A percentile compares a stretch with the other conserved stretches of the same genome.
Conservation (phyloP, 2,888 invertebrate species). For the Drosophila dives region DNA sequence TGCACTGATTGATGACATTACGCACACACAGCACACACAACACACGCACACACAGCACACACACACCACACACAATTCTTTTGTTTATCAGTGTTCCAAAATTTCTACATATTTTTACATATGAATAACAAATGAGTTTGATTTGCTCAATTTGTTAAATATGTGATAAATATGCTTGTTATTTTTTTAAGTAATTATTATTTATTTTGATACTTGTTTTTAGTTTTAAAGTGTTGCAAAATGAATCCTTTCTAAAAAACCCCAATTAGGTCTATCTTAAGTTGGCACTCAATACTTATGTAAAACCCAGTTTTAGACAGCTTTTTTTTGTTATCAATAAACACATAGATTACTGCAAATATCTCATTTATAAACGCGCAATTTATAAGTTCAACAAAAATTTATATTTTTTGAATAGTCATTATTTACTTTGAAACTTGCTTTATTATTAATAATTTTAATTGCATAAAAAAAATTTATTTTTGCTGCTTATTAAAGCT, state of each 20-base stretch:
- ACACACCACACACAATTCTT: conserved; percentile 5
- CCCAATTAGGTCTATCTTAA: too few species aligned
- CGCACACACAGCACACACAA: conserved; percentile 14
- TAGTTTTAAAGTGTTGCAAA: too few species aligned
- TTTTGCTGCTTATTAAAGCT: not conserved
- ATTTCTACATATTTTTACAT: conserved; percentile 2
- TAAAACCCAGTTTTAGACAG: too few species aligned
- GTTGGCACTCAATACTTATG: too few species aligned
- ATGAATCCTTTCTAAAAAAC: too few species aligned
- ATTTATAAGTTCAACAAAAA: not conserved
- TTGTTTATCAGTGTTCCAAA: not conserved
- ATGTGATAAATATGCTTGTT: not conserved
- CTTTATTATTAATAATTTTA: not conserved
- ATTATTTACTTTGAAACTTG: not conserved
- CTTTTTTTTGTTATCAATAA: too few species aligned
- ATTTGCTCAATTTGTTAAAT: not conserved
- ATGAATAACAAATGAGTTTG: conserved; percentile 25
- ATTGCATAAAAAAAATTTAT: not conserved
- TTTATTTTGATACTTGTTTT: not conserved
- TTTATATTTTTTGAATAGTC: not conserved
- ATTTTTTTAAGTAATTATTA: not conserved
- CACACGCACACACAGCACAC: not conserved
- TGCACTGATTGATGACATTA: conserved; percentile 77
- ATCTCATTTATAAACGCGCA: too few species aligned
- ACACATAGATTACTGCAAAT: too few species aligned